These are phyloP conservation scores for Asteroscopus sphinx DNA, from an alignment of 2,888 invertebrate species.

Conservation along the genomic window DNA sequence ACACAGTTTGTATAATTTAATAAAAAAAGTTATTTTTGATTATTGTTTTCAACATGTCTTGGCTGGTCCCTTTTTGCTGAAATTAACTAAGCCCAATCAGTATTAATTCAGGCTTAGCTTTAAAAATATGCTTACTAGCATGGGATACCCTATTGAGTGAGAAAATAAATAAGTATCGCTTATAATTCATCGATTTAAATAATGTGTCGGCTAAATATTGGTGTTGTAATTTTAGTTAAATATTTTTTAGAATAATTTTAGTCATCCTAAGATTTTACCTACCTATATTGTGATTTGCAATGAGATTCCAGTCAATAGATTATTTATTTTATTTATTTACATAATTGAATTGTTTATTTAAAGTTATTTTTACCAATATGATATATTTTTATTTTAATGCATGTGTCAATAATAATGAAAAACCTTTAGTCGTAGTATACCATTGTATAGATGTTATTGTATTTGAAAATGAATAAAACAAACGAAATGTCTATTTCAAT, in stretches of 20 bases:
- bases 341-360: conserved; percentile 51
- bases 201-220: conserved; percentile 34
- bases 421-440: conserved; percentile 86
- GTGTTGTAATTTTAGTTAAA: conserved; percentile 23
- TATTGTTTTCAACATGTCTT: not conserved
- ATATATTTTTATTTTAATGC: conserved; percentile 74
- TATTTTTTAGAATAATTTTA: conserved; percentile 44
- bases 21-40: not conserved
- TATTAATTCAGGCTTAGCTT: conserved; percentile 4
- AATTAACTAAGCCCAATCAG: conserved; percentile 25
- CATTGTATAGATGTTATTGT: conserved; percentile 90
- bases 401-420: conserved; percentile 84
- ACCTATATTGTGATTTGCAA: conserved; percentile 65
- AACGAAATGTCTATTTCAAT: conserved; percentile 65
- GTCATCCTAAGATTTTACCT: conserved; percentile 29
- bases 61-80: conserved; percentile 8
- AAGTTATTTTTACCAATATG: conserved; percentile 45
- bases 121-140: conserved; percentile 26
- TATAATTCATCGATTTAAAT: conserved; percentile 22
- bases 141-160: conserved; percentile 49
- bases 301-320: conserved; percentile 64
- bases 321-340: conserved; percentile 61
- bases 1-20: not conserved
- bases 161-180: conserved; percentile 29
- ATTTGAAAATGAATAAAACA: conserved; percentile 87